phyloP scores from a whole-genome alignment of 2,113 vertebrate genomes.

The Sapajus apella region DNA sequence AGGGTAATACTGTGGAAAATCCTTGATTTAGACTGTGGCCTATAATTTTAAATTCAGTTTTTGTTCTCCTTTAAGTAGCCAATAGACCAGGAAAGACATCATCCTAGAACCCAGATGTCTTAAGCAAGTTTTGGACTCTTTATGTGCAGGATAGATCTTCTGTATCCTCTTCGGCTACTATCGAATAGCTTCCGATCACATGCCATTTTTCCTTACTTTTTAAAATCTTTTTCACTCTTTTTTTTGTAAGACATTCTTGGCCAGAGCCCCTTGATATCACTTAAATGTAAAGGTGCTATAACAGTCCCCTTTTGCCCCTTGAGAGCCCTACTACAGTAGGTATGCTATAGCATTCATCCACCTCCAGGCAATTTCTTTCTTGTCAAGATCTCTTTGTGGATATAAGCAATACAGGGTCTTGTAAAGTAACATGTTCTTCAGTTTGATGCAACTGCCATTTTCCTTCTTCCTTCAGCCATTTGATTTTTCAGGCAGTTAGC shows the following conservation, averaged over 20 bases:
- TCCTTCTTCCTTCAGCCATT: not conserved
- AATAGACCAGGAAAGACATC: not conserved
- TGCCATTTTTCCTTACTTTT: not conserved
- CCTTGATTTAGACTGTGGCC: not conserved
- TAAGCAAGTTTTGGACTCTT: not conserved
- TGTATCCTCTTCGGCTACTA: not conserved
- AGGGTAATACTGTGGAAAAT: not conserved
- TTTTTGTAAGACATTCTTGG: not conserved
- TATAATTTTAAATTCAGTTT: not conserved
- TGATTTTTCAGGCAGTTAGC: not conserved
- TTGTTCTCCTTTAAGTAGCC: not conserved
- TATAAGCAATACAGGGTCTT: not conserved
- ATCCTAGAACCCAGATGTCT: not conserved
- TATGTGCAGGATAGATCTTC: not conserved
- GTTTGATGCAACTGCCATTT: not conserved
- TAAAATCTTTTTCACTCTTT: not conserved
- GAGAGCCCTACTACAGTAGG: not conserved
- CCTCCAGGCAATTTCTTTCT: not conserved
- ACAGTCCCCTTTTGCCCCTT: not conserved
- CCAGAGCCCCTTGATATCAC: not conserved
- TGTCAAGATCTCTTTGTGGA: not conserved
- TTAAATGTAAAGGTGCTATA: not conserved
- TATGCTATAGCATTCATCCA: not conserved
- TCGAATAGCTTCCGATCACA: not conserved
- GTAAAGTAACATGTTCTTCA: not conserved